Percentiles rank a stretch among this genome's conserved stretches.
Conservation (phyloP, 2,113 vertebrate species). For the Prionailurus bengalensis region DNA sequence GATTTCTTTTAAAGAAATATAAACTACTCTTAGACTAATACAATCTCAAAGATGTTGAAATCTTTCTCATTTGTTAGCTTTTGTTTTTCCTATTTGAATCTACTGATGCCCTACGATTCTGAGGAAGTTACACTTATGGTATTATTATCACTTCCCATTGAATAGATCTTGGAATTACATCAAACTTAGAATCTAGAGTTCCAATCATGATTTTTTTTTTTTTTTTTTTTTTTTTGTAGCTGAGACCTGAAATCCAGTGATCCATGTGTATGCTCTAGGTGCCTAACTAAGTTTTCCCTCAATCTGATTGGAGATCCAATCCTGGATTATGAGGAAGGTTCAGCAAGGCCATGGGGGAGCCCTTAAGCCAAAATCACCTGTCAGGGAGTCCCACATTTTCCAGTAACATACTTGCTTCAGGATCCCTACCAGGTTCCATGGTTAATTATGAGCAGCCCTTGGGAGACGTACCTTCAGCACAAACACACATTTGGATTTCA, state of each 20-base stretch:
- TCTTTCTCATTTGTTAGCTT: neutral
- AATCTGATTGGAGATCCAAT: neutral
- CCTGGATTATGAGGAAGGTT: neutral
- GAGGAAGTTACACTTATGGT: neutral
- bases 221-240: neutral
- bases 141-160: neutral
- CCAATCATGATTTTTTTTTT: neutral
- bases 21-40: slow-evolving; percentile 12
- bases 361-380: neutral
- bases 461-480: neutral
- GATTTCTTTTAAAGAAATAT: neutral
- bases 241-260: neutral
- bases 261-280: neutral
- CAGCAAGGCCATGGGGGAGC: neutral
- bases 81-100: slow-evolving; percentile 8
- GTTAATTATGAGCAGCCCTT: neutral
- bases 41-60: neutral
- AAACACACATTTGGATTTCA: neutral
- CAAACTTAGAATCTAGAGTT: neutral
- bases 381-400: neutral
- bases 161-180: slow-evolving; percentile 9
- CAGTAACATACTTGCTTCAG: neutral
- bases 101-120: neutral
- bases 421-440: neutral
- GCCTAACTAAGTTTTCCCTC: neutral